Conservation (phyloP, 1,140 invertebrate species). For the Tetraneura akinire region DNA sequence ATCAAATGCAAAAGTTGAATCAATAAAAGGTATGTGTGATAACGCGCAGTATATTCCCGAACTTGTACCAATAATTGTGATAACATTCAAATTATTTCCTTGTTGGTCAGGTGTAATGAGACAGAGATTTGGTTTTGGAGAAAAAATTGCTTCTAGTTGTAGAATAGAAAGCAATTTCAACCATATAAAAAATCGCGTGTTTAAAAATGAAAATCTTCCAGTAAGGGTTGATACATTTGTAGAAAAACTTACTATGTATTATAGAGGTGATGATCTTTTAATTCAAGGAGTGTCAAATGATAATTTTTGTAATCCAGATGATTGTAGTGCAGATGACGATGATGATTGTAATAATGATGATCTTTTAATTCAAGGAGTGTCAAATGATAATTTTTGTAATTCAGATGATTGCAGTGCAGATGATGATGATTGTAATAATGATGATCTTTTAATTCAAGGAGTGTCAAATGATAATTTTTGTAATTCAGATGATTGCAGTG, state of each 20-base stretch:
- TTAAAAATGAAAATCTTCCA: conserved; percentile 23
- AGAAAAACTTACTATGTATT: not conserved
- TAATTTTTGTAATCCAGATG: not conserved
- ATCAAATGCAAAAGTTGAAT: not conserved
- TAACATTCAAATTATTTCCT: conserved; percentile 7
- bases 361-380: not conserved
- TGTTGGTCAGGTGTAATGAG: conserved; percentile 18
- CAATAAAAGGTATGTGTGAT: conserved; percentile 3
- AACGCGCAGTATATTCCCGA: conserved; percentile 31
- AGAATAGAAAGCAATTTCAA: conserved; percentile 19
- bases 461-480: not conserved
- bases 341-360: not conserved
- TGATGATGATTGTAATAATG: not conserved
- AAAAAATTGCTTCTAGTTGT: not conserved
- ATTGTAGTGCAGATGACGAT: not conserved
- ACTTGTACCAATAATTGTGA: conserved; percentile 12
- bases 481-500: not conserved
- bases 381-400: not conserved
- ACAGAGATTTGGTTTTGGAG: not conserved
- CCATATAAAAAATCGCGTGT: not conserved
- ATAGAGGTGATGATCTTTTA: conserved; percentile 5
- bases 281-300: not conserved
- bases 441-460: not conserved
- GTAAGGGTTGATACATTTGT: conserved; percentile 17
- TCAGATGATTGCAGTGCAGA: not conserved